These are phyloP conservation scores for Dryobates pubescens DNA, from an alignment of 2,797 vertebrate genomes.

Conservation along the genomic window DNA sequence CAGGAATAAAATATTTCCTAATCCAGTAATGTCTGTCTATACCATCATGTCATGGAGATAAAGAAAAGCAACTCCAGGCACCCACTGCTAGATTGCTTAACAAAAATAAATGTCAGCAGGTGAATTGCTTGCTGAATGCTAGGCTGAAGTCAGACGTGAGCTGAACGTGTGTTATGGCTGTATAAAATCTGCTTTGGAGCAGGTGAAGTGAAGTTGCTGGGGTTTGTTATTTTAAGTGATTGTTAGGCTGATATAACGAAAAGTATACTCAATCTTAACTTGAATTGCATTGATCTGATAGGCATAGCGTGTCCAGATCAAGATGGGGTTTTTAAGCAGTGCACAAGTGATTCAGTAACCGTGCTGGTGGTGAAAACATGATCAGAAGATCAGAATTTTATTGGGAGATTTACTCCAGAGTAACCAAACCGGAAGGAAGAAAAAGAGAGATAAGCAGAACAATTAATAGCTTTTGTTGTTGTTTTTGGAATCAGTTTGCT, in stretches of 20 bases:
- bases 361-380: neutral
- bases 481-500: neutral
- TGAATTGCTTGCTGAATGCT: conserved; percentile 48
- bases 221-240: conserved; percentile 66
- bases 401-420: neutral
- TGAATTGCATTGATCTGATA: conserved; percentile 56
- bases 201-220: conserved; percentile 61
- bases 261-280: conserved; percentile 37
- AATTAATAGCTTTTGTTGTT: neutral
- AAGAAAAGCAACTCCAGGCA: conserved; percentile 46
- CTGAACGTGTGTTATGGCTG: neutral
- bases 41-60: conserved; percentile 32
- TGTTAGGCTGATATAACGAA: conserved; percentile 27
- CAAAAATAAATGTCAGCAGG: conserved; percentile 51
- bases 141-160: neutral
- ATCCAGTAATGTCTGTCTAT: conserved; percentile 56
- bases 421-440: neutral
- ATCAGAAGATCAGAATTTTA: neutral
- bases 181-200: conserved; percentile 28
- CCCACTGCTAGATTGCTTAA: conserved; percentile 48
- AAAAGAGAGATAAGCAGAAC: neutral
- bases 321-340: neutral
- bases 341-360: neutral
- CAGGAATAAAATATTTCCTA: conserved; percentile 65
- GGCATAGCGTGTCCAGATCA: neutral